Base-by-base conservation (phyloP, 2,888 invertebrate genomes). In the Eucriotettix oculatus region DNA sequence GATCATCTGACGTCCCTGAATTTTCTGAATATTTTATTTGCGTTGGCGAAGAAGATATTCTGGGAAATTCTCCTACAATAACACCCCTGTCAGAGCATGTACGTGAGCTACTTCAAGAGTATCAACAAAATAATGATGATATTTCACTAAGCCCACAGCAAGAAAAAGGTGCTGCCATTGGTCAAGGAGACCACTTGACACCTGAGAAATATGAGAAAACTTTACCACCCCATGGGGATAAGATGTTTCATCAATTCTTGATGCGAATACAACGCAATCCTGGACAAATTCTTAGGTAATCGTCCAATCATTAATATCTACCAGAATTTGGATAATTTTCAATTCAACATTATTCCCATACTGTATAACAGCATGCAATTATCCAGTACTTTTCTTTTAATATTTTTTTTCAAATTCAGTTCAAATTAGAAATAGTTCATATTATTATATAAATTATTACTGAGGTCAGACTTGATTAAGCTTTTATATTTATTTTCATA, bases 151-250 rank as follows among this genome's bases (percentile, higher is more conserved):
- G 57, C 52, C 58, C 59, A 52, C 52, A 60, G 44, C 62, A 62
- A 17, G 61, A 59, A 16, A 54, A 62, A 53, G 56, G 16, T 29
- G 16, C 59, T 53, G 69, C 67, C 40, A 71, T 69, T 42, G 65
- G 65, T n/a, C 71, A 69, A 58, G 71, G 63, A 52, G 69, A 67
- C n/a, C 74, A 73, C 14, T 69, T 69, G 2, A 72, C 69, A 12
- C 73, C 76, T 12, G 92, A 92, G 68, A 77, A 80, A 40, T 93
- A 93, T 69, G 93, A 93, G 68, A 89, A 87, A 67, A 79, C 81
- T 1, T 71, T 82, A 59, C 90, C 92, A 0, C 78, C 83, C 42
- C 92, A 93, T 70, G 92, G 91, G 0, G 92, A 93, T 72, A 76
- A 82, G 64, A 78, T 87, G 72, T 91, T 90, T 70, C 87, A 92